Evolutionary conservation across 2,113 vertebrate genomes (phyloP).

Genomic region (Myotis lucifugus): DNA sequence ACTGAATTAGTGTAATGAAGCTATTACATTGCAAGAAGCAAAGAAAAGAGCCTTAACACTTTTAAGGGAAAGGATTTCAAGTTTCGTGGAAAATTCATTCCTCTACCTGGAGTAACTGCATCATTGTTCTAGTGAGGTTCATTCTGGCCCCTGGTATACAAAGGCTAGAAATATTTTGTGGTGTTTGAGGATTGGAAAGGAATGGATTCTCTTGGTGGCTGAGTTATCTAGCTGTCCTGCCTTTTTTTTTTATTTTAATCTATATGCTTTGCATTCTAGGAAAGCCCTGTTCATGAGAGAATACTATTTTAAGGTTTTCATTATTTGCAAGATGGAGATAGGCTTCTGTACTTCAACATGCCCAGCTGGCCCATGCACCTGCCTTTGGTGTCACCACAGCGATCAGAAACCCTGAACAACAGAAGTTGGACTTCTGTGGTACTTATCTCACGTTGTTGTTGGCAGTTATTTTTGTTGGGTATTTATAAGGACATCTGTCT

Average conservation of each 20-base stretch:
- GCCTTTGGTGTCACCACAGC: constrained; percentile 2
- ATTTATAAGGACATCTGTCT: constrained; percentile 62
- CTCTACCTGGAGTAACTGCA: not conserved
- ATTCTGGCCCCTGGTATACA: not conserved
- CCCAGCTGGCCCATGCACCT: constrained; percentile 35
- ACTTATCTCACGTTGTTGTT: constrained; percentile 43
- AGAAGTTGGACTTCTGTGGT: not conserved
- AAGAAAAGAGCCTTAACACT: not conserved
- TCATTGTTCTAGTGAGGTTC: not conserved
- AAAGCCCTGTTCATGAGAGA: constrained; percentile 12
- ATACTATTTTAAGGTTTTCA: constrained; percentile 64
- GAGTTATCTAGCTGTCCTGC: not conserved
- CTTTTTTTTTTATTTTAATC: not conserved
- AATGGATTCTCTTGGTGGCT: not conserved
- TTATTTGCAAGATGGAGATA: not conserved
- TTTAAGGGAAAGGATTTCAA: not conserved
- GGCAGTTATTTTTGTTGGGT: constrained; percentile 36
- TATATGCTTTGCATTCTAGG: constrained; percentile 30
- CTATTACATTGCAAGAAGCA: not conserved
- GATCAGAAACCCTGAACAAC: not conserved
- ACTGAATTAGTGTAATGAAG: not conserved
- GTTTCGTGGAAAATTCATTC: not conserved
- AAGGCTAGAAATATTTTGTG: not conserved
- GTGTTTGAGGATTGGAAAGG: not conserved
- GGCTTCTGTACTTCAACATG: not conserved